Evolutionary conservation across 2,888 invertebrate species (phyloP).

Genomic region (Neria commutata): DNA sequence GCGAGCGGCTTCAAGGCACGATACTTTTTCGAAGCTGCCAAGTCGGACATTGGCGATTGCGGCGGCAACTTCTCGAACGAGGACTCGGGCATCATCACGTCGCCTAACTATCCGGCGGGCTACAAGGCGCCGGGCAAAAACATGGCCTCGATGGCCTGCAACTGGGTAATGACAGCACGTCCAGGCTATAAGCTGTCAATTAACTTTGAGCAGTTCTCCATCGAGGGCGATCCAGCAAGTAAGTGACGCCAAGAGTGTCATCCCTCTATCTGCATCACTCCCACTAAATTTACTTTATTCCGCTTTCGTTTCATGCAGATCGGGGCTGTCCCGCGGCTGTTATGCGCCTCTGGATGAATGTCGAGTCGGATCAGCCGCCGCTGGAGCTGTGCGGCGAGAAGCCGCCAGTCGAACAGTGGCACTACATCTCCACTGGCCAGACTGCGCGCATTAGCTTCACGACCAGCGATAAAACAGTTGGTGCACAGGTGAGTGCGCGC

Average conservation of each 20-base stretch:
- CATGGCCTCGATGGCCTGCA: constrained; percentile 87
- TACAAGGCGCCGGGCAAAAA: constrained; percentile 84
- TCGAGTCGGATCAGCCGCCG: constrained; percentile 77
- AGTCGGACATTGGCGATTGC: constrained; percentile 90
- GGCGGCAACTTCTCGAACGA: constrained; percentile 87
- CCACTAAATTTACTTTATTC: background rate
- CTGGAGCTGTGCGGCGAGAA: constrained; percentile 90
- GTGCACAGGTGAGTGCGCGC: constrained; percentile 71
- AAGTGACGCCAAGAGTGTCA: too few relatives aligned
- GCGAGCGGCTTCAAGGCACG: constrained; percentile 96
- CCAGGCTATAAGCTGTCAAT: constrained; percentile 87
- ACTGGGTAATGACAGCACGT: constrained; percentile 93
- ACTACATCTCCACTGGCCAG: constrained; percentile 85
- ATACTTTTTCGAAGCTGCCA: constrained; percentile 89
- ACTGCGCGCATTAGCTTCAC: constrained; percentile 91
- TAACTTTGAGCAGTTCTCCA: constrained; percentile 88
- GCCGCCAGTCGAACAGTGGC: constrained; percentile 75
- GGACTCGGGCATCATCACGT: constrained; percentile 82
- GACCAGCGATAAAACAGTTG: constrained; percentile 92
- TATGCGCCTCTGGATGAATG: constrained; percentile 80
- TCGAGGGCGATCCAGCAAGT: constrained; percentile 92
- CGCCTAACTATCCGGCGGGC: constrained; percentile 89
- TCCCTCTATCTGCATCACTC: background rate
- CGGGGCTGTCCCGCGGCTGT: constrained; percentile 93
- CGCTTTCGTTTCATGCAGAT: constrained; percentile 62